Evolutionary conservation across 1,140 invertebrate genomes (phyloP).

Genomic region (Megathymus violae): DNA sequence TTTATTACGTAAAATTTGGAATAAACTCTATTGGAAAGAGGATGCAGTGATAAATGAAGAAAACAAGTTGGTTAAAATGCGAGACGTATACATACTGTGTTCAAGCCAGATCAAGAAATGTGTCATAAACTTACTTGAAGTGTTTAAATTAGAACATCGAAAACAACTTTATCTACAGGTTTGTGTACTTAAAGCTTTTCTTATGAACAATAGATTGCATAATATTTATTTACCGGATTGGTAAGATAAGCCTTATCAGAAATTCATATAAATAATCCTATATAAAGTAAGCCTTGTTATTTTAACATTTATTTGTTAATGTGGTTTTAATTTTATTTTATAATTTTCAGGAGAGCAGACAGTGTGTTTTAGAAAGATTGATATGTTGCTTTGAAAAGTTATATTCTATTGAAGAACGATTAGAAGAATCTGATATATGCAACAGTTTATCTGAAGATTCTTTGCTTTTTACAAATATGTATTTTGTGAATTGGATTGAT

Average conservation of each 20-base stretch:
- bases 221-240: too few relatives aligned
- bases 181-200: too few relatives aligned
- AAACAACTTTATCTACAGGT: constrained; percentile 53
- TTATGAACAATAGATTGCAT: too few relatives aligned
- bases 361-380: constrained; percentile 63
- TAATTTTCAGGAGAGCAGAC: constrained; percentile 60
- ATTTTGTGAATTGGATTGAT: constrained; percentile 80
- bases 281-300: constrained; percentile 2
- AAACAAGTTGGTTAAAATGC: constrained; percentile 42
- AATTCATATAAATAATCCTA: too few relatives aligned
- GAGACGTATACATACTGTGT: constrained; percentile 64
- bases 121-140: constrained; percentile 59
- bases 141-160: constrained; percentile 61
- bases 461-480: constrained; percentile 58
- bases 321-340: constrained; percentile 9
- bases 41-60: constrained; percentile 26
- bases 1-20: constrained; percentile 49
- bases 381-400: constrained; percentile 68
- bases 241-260: too few relatives aligned
- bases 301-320: constrained; percentile 7
- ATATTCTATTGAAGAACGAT: constrained; percentile 47
- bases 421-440: constrained; percentile 36
- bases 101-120: constrained; percentile 76
- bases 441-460: constrained; percentile 46
- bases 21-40: constrained; percentile 37